Conservation (phyloP, 2,888 invertebrate genomes). For the Platynereis dumerilii region DNA sequence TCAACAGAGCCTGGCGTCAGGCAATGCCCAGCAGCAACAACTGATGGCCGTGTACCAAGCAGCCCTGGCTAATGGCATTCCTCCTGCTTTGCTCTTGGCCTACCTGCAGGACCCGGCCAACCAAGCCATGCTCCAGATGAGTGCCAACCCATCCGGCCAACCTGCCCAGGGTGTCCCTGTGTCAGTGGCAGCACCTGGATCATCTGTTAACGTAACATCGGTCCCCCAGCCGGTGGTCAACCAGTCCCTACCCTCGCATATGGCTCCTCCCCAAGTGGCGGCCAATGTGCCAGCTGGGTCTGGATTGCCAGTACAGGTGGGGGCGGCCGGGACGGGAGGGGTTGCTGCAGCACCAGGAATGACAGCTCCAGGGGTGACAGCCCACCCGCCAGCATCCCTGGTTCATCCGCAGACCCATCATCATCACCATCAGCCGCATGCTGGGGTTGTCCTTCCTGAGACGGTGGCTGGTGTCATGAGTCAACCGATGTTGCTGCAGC, state of each 20-base stretch:
- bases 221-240: no score
- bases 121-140: neutral
- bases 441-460: neutral
- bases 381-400: neutral
- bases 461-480: neutral
- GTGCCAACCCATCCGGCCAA: neutral
- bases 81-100: neutral
- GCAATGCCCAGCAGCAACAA: neutral
- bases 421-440: constrained; percentile 16
- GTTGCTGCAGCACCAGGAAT: constrained; percentile 11
- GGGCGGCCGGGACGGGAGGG: neutral
- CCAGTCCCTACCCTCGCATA: no score
- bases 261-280: neutral
- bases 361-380: constrained; percentile 10
- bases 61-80: neutral
- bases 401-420: neutral
- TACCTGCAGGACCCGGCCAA: neutral
- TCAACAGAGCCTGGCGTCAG: neutral
- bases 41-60: neutral
- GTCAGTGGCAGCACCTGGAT: neutral
- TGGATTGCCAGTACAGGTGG: no score
- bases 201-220: no score
- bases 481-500: constrained; percentile 11
- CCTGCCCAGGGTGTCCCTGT: neutral
- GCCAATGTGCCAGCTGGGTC: neutral